Evolutionary conservation across 2,797 vertebrate species (phyloP).

Genomic region (Rhinoraja longicauda): DNA sequence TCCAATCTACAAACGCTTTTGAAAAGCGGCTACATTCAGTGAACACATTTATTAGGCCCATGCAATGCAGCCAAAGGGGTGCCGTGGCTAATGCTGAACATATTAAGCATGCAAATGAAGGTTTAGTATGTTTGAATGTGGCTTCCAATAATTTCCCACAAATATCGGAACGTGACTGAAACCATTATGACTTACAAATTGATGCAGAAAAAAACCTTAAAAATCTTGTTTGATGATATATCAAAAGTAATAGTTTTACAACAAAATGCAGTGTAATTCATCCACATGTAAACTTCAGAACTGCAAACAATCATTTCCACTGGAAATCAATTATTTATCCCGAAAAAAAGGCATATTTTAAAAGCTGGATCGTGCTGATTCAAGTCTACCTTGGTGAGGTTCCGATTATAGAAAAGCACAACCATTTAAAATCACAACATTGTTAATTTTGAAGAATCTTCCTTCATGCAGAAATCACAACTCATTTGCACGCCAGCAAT

Average conservation of each 20-base stretch:
- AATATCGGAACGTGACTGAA: neutral
- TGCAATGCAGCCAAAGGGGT: constrained; percentile 12
- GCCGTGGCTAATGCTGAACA: neutral
- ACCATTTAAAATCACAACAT: neutral
- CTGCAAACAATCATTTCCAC: neutral
- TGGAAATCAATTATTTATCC: too few species aligned
- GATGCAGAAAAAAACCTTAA: neutral
- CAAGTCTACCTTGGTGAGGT: neutral
- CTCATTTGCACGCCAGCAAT: neutral
- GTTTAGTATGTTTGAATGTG: neutral
- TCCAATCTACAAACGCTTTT: neutral
- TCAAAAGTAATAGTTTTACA: neutral
- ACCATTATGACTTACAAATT: constrained; percentile 5
- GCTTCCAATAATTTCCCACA: constrained; percentile 6
- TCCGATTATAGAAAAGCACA: neutral
- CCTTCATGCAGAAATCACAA: neutral
- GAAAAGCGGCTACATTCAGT: neutral
- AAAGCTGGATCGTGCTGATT: neutral
- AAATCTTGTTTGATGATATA: neutral
- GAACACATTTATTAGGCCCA: neutral
- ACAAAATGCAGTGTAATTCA: neutral
- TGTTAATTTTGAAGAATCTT: neutral
- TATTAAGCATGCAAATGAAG: neutral
- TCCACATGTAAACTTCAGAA: neutral
- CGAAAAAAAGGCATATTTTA: neutral